phyloP scores from a whole-genome alignment of 2,888 invertebrate species.

The Caradrina clavipalpis region DNA sequence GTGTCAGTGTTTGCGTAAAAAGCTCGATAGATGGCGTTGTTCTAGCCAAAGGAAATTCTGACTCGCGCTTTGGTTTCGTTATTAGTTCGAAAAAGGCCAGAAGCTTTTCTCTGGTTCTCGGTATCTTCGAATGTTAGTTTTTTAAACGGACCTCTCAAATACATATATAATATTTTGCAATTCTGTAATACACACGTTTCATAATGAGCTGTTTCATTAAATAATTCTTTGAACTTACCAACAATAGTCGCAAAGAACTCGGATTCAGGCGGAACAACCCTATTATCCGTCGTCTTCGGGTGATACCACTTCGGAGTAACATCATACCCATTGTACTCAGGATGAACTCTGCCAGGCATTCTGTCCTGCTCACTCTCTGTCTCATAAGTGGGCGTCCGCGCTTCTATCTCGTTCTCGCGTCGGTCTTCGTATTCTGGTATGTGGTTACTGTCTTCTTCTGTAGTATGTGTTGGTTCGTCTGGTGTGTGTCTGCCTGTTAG shows the following conservation, averaged over 20 bases:
- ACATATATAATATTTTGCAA: no score
- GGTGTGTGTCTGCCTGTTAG: conserved; percentile 73
- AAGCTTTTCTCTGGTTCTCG: no score
- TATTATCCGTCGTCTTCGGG: conserved; percentile 86
- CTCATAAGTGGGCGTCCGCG: conserved; percentile 81
- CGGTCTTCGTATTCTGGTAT: conserved; percentile 84
- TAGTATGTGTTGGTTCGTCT: conserved; percentile 84
- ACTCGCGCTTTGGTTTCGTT: neutral
- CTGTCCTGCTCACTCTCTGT: conserved; percentile 77
- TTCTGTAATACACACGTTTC: no score
- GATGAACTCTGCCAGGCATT: conserved; percentile 76
- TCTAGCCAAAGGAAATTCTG: neutral
- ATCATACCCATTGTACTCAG: conserved; percentile 86
- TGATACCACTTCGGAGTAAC: conserved; percentile 88
- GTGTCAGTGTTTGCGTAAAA: neutral
- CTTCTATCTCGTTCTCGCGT: conserved; percentile 79
- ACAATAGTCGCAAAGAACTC: conserved; percentile 88
- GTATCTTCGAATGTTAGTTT: no score
- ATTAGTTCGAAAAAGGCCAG: neutral
- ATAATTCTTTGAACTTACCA: conserved; percentile 73
- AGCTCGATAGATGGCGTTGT: neutral
- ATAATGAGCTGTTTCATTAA: neutral
- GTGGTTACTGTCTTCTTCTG: conserved; percentile 87
- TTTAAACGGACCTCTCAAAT: no score
- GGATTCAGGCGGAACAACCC: conserved; percentile 87